Base-by-base conservation (phyloP, 2,113 vertebrate species). In the Corythaixoides concolor region DNA sequence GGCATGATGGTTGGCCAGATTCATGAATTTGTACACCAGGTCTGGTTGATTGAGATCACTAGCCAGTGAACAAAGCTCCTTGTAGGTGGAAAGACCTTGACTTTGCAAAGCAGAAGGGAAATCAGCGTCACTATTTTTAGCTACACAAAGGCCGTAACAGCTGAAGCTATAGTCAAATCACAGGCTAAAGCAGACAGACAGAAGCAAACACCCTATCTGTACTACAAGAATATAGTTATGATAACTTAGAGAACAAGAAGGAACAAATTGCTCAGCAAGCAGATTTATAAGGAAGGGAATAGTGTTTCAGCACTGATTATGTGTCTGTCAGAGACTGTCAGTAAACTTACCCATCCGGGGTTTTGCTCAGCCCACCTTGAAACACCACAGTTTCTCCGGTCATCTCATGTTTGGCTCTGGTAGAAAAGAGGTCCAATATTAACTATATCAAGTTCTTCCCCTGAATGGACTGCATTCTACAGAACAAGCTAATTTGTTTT, bases 11-110 rank as follows among this genome's bases (percentile, higher is more conserved):
- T 99, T 99, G 85, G 99, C 99, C 92, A 99, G 97, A 96, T 99
- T 99, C 99, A 99, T 99, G 97, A 99, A 99, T 96, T 99, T 99
- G 97, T 99, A 99, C 52, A 99, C 98, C 15, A 99, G 98, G 94
- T 99, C 99, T 28, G 99, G 99, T 76, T 99, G 99, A 97, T 99
- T 99, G 75, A 99, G 99, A 96, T 99, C 99, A 85, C 99, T 99
- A 85, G 99, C 99, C 97, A 99, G 93, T 60, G 99, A 98, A 98
- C 99, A 99, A 89, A 99, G 99, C 82, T 99, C 99, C 96, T 99
- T 99, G 96, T 99, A 99, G 35, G 99, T 99, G 81, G 99, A 99
- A 89, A 99, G 98, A 72, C 98, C 98, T 75, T 99, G 99, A 90
- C 99, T 99, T 98, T 50, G 58, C 89, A 97, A 97, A 88, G 88